A percentile compares a stretch with the other conserved stretches of the same genome.
These are phyloP conservation scores for Styela plicata DNA, from an alignment of 23 tunicate species.

Conservation along the genomic window DNA sequence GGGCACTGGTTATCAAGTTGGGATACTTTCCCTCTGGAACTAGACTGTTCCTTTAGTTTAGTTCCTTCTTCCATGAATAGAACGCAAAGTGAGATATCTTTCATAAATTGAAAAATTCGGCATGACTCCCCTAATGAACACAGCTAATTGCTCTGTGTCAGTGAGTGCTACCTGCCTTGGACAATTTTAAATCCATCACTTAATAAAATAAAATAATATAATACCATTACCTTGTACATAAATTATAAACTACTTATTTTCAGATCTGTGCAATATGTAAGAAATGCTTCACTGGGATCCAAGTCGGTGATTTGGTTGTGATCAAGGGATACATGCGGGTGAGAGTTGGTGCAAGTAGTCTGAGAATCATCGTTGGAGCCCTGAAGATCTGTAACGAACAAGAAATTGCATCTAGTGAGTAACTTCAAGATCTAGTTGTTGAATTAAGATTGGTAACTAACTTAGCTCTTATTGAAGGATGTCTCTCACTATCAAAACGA, in stretches of 20 bases:
- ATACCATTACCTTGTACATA: too few relatives aligned
- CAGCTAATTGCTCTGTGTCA: slow-evolving; percentile 28
- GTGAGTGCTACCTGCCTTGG: too few relatives aligned
- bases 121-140: slow-evolving; percentile 40
- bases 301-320: not conserved
- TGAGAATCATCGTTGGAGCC: not conserved
- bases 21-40: too few relatives aligned
- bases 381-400: not conserved
- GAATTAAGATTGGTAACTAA: too few relatives aligned
- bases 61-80: slow-evolving; percentile 22
- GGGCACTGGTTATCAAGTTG: too few relatives aligned
- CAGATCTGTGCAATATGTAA: slow-evolving; percentile 13
- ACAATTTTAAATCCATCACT: too few relatives aligned
- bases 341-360: not conserved
- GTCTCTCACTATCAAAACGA: too few relatives aligned
- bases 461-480: too few relatives aligned
- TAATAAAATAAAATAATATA: too few relatives aligned
- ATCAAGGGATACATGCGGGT: slow-evolving; percentile 1
- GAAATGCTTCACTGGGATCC: not conserved
- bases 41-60: slow-evolving; percentile 31
- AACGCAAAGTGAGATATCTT: slow-evolving; percentile 39
- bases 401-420: not conserved
- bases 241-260: too few relatives aligned
- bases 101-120: slow-evolving; percentile 24
- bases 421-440: not conserved